Percentiles rank a stretch among this genome's conserved stretches.
phyloP scores from a whole-genome alignment of 2,113 vertebrate genomes.

The Melanerpes formicivorus region DNA sequence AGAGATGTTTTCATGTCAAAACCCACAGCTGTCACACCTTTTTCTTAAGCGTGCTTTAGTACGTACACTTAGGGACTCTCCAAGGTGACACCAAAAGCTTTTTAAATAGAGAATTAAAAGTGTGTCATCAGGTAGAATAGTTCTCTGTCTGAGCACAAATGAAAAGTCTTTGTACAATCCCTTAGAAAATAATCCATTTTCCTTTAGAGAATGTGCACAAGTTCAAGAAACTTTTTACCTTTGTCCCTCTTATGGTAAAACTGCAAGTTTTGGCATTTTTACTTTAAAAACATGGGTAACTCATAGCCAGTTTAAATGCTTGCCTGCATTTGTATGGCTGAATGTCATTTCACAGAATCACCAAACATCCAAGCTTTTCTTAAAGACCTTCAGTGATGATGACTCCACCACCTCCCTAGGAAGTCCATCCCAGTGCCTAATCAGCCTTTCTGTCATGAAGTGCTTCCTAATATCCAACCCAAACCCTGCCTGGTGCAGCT shows the following conservation, averaged over 20 bases:
- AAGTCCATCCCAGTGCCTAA: no score
- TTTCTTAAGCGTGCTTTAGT: background rate
- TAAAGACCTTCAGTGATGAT: no score
- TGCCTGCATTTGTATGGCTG: background rate
- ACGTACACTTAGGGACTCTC: background rate
- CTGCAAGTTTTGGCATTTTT: background rate
- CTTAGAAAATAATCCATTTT: background rate
- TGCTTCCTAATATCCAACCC: no score
- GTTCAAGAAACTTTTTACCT: background rate
- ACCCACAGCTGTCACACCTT: background rate
- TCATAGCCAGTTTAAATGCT: background rate
- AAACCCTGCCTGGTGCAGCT: no score
- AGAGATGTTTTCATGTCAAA: conserved; percentile 23
- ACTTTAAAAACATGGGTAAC: background rate
- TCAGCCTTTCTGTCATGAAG: no score
- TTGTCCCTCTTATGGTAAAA: background rate
- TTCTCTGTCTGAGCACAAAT: background rate
- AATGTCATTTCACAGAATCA: background rate
- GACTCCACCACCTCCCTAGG: no score
- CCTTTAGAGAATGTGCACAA: background rate
- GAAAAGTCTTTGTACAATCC: background rate
- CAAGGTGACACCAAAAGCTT: conserved; percentile 27
- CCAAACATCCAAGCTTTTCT: no score
- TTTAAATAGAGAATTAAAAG: conserved; percentile 30
- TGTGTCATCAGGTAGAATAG: background rate